Evolutionary conservation across 2,888 invertebrate species (phyloP).

Genomic region (Serrognathus titanus): DNA sequence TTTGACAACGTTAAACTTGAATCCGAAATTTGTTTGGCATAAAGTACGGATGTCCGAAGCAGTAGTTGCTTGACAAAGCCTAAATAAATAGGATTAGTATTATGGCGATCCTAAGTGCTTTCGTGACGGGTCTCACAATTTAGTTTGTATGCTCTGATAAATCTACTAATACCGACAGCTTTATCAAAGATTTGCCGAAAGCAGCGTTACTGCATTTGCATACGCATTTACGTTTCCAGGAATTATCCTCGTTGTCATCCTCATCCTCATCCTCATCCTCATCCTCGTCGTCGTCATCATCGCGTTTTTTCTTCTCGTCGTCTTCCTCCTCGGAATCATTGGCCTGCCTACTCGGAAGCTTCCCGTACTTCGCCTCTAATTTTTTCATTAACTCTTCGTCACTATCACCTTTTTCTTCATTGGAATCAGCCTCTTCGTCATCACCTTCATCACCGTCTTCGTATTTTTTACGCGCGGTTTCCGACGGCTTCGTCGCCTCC

Average conservation of each 20-base stretch:
- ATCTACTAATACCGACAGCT: too few species aligned
- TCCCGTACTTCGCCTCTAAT: constrained; percentile 32
- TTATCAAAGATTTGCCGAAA: too few species aligned
- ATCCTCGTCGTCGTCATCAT: constrained; percentile 50
- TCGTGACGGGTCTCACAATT: too few species aligned
- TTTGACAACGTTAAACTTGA: too few species aligned
- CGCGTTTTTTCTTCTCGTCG: constrained; percentile 42
- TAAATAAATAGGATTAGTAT: too few species aligned
- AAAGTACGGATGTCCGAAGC: too few species aligned
- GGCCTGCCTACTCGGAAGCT: constrained; percentile 32
- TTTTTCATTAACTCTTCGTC: constrained; percentile 37
- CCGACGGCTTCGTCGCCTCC: too few species aligned
- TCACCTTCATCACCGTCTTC: constrained; percentile 8
- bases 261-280: constrained; percentile 47
- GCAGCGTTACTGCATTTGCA: too few species aligned
- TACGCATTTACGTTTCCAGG: constrained; percentile 45
- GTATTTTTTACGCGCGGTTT: constrained; percentile 2
- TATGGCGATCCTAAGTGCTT: too few species aligned
- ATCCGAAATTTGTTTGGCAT: too few species aligned
- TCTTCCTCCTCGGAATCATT: constrained; percentile 29
- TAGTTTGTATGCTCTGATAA: too few species aligned
- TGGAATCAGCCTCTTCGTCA: constrained; percentile 19
- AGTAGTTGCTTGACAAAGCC: too few species aligned
- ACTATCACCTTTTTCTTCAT: constrained; percentile 27
- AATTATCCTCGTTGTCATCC: constrained; percentile 44